Evolutionary conservation across 2,113 vertebrate species (phyloP), one percentile per base, ranked within the genome.

Genomic region (Pachyramphus minor): DNA sequence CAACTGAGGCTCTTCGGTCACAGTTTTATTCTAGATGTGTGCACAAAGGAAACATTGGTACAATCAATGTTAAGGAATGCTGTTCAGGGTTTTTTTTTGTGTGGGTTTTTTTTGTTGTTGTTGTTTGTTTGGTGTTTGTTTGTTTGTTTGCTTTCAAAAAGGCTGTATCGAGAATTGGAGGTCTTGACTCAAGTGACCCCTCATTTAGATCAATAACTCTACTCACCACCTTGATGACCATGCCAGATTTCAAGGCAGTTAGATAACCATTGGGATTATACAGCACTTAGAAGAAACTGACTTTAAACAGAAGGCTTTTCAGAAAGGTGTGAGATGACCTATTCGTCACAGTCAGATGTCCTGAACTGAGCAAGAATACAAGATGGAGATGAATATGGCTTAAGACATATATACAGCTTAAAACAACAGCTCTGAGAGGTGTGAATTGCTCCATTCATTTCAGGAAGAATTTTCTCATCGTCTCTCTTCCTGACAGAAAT

Each of bases 291-390:
- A 85, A 95, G 52, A 76, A 85, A 66, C 0, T 80, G 68, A 92
- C 67, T 80, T 92, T 94, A 92, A 90, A 66, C 42, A 77, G 50
- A 79, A 83, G 79, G 62, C 45, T 88, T 93, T 69, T 80, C 79
- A 80, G 75, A 90, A 69, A 89, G 67, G 45, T 95, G 68, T 94
- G 79, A 92, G 76, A 69, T 94, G 25, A 80, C 39, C 33, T 67
- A 39, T 93, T 86, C 83, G 67, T 94, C 85, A 15, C 74, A 82
- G 66, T 84, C 5, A 2, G 25, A 68, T 90, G 73, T 76, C 52
- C 31, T 56, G 78, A 93, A 58, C 49, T 82, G 75, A 87, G 81
- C 56, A 49, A 91, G 62, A 73, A 52, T 93, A 56, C 44, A 68
- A 64, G 41, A 41, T 52, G 37, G 53, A 69, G 58, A 90, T 64